phyloP scores from a whole-genome alignment of 1,140 invertebrate species.

The Adoxophyes honmai region DNA sequence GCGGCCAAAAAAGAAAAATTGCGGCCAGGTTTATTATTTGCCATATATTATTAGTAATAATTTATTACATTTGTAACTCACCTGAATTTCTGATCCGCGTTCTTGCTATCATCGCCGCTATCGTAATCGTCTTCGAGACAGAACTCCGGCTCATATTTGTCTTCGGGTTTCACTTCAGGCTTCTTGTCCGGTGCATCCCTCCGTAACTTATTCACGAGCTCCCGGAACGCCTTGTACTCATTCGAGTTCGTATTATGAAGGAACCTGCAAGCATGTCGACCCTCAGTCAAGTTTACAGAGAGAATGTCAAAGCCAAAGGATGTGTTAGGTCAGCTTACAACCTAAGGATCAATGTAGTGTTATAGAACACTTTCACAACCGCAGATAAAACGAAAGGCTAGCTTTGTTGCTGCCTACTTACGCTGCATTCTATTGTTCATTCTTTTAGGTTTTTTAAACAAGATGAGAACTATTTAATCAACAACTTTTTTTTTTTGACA shows the following conservation, averaged over 20 bases:
- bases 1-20: too few relatives aligned
- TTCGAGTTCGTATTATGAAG: conserved; percentile 64
- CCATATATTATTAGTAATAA: too few relatives aligned
- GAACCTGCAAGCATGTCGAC: conserved; percentile 58
- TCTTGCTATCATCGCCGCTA: conserved; percentile 45
- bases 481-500: too few relatives aligned
- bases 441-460: too few relatives aligned
- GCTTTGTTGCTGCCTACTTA: too few relatives aligned
- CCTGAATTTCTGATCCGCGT: conserved; percentile 27
- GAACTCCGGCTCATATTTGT: conserved; percentile 75
- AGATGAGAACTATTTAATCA: too few relatives aligned
- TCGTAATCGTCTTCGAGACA: conserved; percentile 67
- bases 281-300: background rate
- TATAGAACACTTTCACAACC: too few relatives aligned
- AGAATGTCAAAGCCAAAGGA: background rate
- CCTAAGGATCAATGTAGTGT: background rate
- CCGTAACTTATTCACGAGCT: conserved; percentile 52
- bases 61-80: too few relatives aligned
- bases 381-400: too few relatives aligned
- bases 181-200: conserved; percentile 41
- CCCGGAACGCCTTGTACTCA: conserved; percentile 70
- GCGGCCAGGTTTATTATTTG: too few relatives aligned
- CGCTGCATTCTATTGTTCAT: too few relatives aligned
- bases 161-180: conserved; percentile 63
- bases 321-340: conserved; percentile 10